Base-by-base conservation (phyloP, 2,888 invertebrate genomes). In the Bellardia bayeri region DNA sequence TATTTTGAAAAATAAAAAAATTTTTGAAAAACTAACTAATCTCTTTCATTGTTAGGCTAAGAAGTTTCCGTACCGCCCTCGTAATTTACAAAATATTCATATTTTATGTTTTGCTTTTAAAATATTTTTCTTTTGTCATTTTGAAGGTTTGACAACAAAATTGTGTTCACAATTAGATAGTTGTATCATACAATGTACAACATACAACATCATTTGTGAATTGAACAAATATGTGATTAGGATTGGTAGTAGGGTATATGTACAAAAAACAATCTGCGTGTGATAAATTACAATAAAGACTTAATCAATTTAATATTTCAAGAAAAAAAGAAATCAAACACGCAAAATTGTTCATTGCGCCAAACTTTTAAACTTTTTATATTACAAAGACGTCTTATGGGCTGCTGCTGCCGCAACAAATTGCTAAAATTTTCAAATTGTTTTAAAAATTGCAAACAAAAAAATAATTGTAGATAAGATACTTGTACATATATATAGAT, bases 331-430 rank as follows among this genome's bases (percentile, higher is more conserved):
- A n/a, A 54, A 63, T 72, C 54, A 81, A 79, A 75, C 82, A 82
- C 82, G 74, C 66, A 82, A 82, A 74, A 82, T 76, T 63, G 30
- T 82, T 49, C 51, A 51, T 49, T 45, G 40, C 16, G 16, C 23
- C 16, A 37, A 37, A 54, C 40, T 40, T 13, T 66, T 56, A 37
- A 37, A 54, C 40, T 40, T 13, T 66, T 56, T 64, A 54, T 37
- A 58, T 30, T 63, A 23, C 30, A 72, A 84, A 64, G 37, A 79
- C 40, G 61, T 49, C 40, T 76, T 85, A 76, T 76, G 85, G 71
- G 66, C 71, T 69, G 75, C 71, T 69, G 75, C 58, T 79, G 84
- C 74, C 40, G 68, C 74, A 72, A 61, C 56, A 85, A 80, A 80
- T 75, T 85, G 69, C 79, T 66, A 75, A 68, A 72, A 66, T 79